phyloP scores from a whole-genome alignment of 2,797 vertebrate species.

The Sebastiscus tertius region DNA sequence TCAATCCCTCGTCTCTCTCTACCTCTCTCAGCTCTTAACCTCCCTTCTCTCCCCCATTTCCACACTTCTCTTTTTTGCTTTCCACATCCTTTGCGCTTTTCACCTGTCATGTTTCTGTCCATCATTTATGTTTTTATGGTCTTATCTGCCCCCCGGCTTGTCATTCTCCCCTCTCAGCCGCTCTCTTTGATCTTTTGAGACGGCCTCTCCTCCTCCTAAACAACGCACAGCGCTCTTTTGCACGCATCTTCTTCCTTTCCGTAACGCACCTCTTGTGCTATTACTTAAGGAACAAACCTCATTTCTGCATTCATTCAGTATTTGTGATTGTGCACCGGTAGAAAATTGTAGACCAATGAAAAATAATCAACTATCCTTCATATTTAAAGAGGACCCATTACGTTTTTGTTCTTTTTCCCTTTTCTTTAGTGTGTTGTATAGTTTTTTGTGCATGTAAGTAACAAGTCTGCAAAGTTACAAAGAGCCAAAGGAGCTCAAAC shows the following conservation, averaged over 20 bases:
- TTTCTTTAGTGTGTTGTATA: too few species aligned
- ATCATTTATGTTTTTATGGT: conserved; percentile 58
- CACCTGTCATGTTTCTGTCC: conserved; percentile 36
- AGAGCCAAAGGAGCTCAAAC: too few species aligned
- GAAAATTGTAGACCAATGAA: not conserved
- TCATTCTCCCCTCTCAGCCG: conserved; percentile 21
- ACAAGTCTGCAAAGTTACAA: too few species aligned
- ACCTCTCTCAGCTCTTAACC: conserved; percentile 30
- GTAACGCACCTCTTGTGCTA: not conserved
- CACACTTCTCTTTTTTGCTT: conserved; percentile 30
- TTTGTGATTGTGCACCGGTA: not conserved
- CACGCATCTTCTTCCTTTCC: not conserved
- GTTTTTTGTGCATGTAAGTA: too few species aligned
- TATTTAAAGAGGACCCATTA: not conserved
- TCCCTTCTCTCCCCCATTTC: conserved; percentile 21
- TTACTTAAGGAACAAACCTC: not conserved
- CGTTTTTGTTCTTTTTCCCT: too few species aligned
- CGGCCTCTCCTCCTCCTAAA: conserved; percentile 10
- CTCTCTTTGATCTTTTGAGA: conserved; percentile 45
- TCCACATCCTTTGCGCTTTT: conserved; percentile 20
- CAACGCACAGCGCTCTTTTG: conserved; percentile 1
- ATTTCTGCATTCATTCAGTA: conserved; percentile 2
- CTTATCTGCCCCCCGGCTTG: conserved; percentile 44
- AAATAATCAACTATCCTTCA: not conserved
- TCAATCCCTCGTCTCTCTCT: conserved; percentile 74